Percentiles rank a stretch among this genome's conserved stretches.
These are phyloP conservation scores for Brachionus plicatilis DNA, from an alignment of 1,140 invertebrate species.

Conservation along the genomic window DNA sequence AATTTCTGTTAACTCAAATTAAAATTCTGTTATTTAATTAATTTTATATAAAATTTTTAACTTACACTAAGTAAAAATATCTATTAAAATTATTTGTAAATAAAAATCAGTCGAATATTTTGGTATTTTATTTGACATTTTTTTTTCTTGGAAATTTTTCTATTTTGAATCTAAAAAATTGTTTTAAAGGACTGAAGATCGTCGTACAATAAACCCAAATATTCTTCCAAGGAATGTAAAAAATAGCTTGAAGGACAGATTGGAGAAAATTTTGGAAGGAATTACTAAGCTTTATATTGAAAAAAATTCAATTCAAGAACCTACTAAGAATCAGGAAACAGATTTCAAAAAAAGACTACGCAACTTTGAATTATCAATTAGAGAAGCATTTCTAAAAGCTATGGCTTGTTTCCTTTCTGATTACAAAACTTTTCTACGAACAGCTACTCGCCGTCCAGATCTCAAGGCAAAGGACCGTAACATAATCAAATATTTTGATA, in stretches of 20 bases:
- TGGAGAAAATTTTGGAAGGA: neutral
- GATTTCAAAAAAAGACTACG: conserved; percentile 2
- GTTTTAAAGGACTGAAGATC: neutral
- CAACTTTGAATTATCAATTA: conserved; percentile 79
- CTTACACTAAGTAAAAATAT: too few species aligned
- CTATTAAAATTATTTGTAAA: too few species aligned
- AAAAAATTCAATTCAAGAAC: neutral
- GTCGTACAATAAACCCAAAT: neutral
- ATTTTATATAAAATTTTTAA: neutral
- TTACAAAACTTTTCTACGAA: conserved; percentile 79
- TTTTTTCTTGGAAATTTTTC: too few species aligned
- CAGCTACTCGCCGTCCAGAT: conserved; percentile 88
- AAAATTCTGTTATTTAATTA: neutral
- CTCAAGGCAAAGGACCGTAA: conserved; percentile 81
- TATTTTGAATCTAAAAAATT: too few species aligned
- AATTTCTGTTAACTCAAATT: too few species aligned
- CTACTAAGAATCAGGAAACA: conserved; percentile 59
- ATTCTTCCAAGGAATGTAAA: neutral
- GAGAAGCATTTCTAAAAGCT: conserved; percentile 92
- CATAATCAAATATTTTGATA: conserved; percentile 42
- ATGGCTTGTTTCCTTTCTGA: conserved; percentile 87
- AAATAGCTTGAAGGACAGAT: neutral
- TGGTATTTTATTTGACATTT: too few species aligned
- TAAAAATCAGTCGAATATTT: too few species aligned
- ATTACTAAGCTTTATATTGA: neutral